phyloP scores from a whole-genome alignment of 2,113 vertebrate species.

The Oplegnathus fasciatus region DNA sequence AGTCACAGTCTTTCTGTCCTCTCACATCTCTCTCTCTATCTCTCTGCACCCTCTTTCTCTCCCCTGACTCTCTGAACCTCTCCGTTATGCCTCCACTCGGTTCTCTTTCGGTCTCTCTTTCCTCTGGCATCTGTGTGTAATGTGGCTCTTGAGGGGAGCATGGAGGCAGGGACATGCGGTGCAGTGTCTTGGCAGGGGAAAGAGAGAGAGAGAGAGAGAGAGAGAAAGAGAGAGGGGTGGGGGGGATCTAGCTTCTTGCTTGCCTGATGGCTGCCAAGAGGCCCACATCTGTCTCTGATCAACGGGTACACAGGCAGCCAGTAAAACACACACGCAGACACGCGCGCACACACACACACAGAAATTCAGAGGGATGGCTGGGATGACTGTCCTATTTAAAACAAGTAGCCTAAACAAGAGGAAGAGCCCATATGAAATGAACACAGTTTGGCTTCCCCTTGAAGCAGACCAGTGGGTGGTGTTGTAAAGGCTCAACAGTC shows the following conservation, averaged over 20 bases:
- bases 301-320: constrained; percentile 61
- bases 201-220: constrained; percentile 31
- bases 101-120: constrained; percentile 40
- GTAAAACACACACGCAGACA: constrained; percentile 31
- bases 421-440: constrained; percentile 28
- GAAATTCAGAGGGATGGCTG: not conserved
- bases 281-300: constrained; percentile 84
- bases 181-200: constrained; percentile 72
- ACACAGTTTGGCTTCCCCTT: not conserved
- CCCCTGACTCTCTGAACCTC: constrained; percentile 22
- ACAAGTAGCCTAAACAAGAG: constrained; percentile 61
- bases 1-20: not conserved
- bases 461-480: constrained; percentile 36
- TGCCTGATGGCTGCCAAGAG: constrained; percentile 74
- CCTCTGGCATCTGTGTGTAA: constrained; percentile 68
- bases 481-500: constrained; percentile 42
- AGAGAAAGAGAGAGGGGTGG: not conserved
- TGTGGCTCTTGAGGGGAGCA: constrained; percentile 71
- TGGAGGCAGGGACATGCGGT: constrained; percentile 68
- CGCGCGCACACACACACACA: not conserved
- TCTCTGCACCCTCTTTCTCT: constrained; percentile 19
- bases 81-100: constrained; percentile 34
- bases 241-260: constrained; percentile 56
- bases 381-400: constrained; percentile 54
- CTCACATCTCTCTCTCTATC: constrained; percentile 15